These are phyloP conservation scores for Triplophysa tibetana DNA, from an alignment of 2,113 vertebrate species.

Conservation along the genomic window DNA sequence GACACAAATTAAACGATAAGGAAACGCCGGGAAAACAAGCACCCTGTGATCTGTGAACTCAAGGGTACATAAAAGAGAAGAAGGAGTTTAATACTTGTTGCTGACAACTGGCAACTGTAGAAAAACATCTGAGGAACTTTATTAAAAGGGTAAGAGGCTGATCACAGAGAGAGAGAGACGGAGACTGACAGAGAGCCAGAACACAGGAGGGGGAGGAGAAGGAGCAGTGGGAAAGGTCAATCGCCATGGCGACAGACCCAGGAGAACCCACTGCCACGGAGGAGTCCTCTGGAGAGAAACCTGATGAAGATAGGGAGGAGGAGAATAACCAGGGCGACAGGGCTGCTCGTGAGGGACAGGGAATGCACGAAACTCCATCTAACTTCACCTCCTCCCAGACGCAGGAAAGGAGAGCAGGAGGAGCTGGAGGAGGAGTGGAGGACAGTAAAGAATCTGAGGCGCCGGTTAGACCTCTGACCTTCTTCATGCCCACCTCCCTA, in stretches of 20 bases:
- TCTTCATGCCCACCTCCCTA: slow-evolving; percentile 60
- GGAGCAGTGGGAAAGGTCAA: slow-evolving; percentile 54
- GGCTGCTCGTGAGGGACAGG: slow-evolving; percentile 60
- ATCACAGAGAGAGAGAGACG: slow-evolving; percentile 71
- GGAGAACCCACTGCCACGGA: slow-evolving; percentile 87
- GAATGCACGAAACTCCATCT: slow-evolving; percentile 61
- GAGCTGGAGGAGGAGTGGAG: slow-evolving; percentile 60
- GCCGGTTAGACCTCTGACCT: slow-evolving; percentile 54
- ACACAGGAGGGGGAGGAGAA: slow-evolving; percentile 67
- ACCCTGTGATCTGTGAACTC: slow-evolving; percentile 30
- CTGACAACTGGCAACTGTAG: slow-evolving; percentile 41
- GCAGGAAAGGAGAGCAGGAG: slow-evolving; percentile 55
- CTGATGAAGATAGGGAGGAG: slow-evolving; percentile 77
- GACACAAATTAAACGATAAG: slow-evolving; percentile 17
- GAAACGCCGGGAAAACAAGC: slow-evolving; percentile 26
- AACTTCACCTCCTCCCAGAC: slow-evolving; percentile 66
- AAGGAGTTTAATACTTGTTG: not conserved
- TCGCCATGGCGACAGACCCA: slow-evolving; percentile 87
- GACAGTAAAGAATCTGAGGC: slow-evolving; percentile 55
- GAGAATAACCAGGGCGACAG: slow-evolving; percentile 62
- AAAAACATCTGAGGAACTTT: slow-evolving; percentile 40
- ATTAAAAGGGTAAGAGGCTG: slow-evolving; percentile 52
- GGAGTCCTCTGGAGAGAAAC: slow-evolving; percentile 82
- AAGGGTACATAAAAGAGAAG: slow-evolving; percentile 27
- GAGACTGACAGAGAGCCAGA: slow-evolving; percentile 70